Conservation (phyloP, 2,113 vertebrate species). For the Girardinichthys multiradiatus region DNA sequence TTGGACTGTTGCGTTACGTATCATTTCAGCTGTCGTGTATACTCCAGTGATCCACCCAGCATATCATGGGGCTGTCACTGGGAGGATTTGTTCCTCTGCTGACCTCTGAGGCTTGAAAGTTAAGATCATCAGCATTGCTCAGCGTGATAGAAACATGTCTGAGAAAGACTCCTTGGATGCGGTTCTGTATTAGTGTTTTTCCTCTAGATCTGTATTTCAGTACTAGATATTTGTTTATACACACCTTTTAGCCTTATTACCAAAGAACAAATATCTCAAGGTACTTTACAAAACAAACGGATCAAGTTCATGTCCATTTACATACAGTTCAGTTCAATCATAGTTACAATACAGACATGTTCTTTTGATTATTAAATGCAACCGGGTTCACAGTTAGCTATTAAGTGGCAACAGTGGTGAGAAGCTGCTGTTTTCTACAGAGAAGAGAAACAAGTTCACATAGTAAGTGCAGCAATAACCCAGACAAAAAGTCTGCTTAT, state of each 20-base stretch:
- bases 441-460: no score
- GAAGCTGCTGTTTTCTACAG: no score
- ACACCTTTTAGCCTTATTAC: neutral
- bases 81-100: constrained; percentile 17
- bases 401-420: no score
- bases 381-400: no score
- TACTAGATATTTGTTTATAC: neutral
- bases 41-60: constrained; percentile 25
- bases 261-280: no score
- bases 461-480: no score
- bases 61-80: constrained; percentile 25
- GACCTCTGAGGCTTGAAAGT: constrained; percentile 22
- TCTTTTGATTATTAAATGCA: no score
- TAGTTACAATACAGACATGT: no score
- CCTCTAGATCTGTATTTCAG: neutral
- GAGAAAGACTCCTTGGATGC: neutral
- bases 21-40: constrained; percentile 29
- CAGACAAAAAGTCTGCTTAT: no score
- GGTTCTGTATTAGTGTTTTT: constrained; percentile 10
- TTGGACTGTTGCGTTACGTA: constrained; percentile 48
- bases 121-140: constrained; percentile 10
- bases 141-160: constrained; percentile 4
- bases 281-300: no score
- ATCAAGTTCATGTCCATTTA: no score
- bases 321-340: no score